Base-by-base conservation (phyloP, 2,888 invertebrate species). In the Lithodes maja region DNA sequence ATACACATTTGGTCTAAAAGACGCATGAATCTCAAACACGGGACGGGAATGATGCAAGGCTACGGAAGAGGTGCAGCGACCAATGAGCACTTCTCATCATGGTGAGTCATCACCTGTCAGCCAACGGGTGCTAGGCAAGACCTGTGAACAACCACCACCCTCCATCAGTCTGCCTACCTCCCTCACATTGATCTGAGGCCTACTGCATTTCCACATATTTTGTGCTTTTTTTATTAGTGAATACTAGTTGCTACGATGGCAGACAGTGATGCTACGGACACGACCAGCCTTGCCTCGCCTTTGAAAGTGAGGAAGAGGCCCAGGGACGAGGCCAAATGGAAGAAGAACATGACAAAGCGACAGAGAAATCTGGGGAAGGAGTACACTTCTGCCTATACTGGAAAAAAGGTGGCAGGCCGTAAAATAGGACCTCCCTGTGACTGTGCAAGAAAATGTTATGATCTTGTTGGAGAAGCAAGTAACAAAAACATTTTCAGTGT, bases 361-460 rank as follows among this genome's bases (percentile, higher is more conserved):
- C 3, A 49, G 15, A 3, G 77, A 77, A 77, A 77, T 77, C 77
- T 49, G 5, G 77, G 77, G 5, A 49, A 49, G 9, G 15, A 77
- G n/a, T 77, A 77, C 49, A 77, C 50, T 3, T 77, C 77, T 5
- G 3, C 3, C 5, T 49, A 52, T 49, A 77, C 49, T 9, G 77
- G 77, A 5, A 77, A 77, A 50, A 77, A 49, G 77, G n/a, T 71
- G 3, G 15, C 3, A 3, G 71, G 71, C 9, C 9, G 71, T 9
- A 12, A 71, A 71, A n/a, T 71, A 7, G 77, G 77, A 49, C 77
- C 33, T 2, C 9, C 49, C 5, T 77, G 77, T 77, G 9, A 17
- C 77, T 77, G 77, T 9, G 49, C 33, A 74, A 49, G 50, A 49
- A 77, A 77, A 49, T 77, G 49, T 49, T 77, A 49, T 77, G 77